phyloP scores from a whole-genome alignment of 1,140 invertebrate species.

The Drosophila quadrilineata region DNA sequence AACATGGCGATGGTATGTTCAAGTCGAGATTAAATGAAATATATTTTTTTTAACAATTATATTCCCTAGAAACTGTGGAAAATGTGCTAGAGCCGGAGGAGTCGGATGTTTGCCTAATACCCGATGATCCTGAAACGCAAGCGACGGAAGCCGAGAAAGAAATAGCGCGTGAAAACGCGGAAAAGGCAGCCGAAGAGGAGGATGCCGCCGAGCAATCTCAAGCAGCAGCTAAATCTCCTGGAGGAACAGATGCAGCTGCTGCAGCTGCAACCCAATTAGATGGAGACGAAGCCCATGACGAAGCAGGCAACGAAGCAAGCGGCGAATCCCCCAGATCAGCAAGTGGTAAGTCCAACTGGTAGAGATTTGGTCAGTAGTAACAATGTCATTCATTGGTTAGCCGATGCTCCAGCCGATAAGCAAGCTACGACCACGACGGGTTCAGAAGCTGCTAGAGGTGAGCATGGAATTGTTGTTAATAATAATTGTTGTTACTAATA shows the following conservation, averaged over 20 bases:
- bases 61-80: slow-evolving; percentile 58
- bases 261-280: too few species aligned
- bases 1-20: slow-evolving; percentile 74
- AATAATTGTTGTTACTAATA: too few species aligned
- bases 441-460: slow-evolving; percentile 56
- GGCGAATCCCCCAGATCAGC: slow-evolving; percentile 7
- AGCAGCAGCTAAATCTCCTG: slow-evolving; percentile 34
- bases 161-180: slow-evolving; percentile 83
- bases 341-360: slow-evolving; percentile 39
- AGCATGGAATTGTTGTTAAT: slow-evolving; percentile 18
- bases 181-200: slow-evolving; percentile 71
- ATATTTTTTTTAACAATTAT: neutral
- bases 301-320: neutral
- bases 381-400: slow-evolving; percentile 41
- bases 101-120: slow-evolving; percentile 77
- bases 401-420: slow-evolving; percentile 57
- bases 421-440: slow-evolving; percentile 55
- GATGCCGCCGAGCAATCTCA: slow-evolving; percentile 52
- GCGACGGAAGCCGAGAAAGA: slow-evolving; percentile 85
- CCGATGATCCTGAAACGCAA: slow-evolving; percentile 83
- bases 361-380: too few species aligned
- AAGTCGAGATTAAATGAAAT: neutral
- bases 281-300: neutral
- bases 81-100: slow-evolving; percentile 77
- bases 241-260: too few species aligned